Conservation (phyloP, 2,113 vertebrate genomes). For the Hippocampus zosterae region DNA sequence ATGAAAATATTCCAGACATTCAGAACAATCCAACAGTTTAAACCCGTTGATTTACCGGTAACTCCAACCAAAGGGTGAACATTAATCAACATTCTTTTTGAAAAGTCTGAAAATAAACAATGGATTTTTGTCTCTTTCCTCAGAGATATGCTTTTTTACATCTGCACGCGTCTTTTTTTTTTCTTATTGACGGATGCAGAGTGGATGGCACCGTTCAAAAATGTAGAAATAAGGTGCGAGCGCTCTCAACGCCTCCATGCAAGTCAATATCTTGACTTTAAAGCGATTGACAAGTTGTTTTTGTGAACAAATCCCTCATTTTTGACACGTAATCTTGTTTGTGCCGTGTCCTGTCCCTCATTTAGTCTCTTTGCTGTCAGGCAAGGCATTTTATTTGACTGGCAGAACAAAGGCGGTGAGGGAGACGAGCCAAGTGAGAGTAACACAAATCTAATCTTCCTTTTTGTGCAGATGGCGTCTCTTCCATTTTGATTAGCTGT, state of each 20-base stretch:
- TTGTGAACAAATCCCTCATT: conserved; percentile 54
- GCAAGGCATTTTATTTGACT: conserved; percentile 48
- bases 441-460: conserved; percentile 32
- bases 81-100: conserved; percentile 18
- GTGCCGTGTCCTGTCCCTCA: conserved; percentile 39
- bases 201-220: conserved; percentile 36
- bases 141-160: conserved; percentile 41
- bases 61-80: conserved; percentile 12
- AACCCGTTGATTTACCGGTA: conserved; percentile 26
- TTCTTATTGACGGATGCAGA: conserved; percentile 53
- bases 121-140: conserved; percentile 47
- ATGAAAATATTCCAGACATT: conserved; percentile 21
- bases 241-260: conserved; percentile 33
- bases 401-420: conserved; percentile 30
- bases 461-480: conserved; percentile 34
- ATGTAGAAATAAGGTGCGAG: conserved; percentile 39
- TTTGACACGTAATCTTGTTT: conserved; percentile 56
- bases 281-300: conserved; percentile 59
- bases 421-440: conserved; percentile 1
- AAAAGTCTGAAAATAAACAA: conserved; percentile 19
- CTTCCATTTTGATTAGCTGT: conserved; percentile 32
- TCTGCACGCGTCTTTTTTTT: conserved; percentile 38
- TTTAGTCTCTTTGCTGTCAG: conserved; percentile 49
- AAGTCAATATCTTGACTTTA: conserved; percentile 57
- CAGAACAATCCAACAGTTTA: conserved; percentile 27